Conservation (phyloP, 2,113 vertebrate genomes). For the Arenaria interpres region DNA sequence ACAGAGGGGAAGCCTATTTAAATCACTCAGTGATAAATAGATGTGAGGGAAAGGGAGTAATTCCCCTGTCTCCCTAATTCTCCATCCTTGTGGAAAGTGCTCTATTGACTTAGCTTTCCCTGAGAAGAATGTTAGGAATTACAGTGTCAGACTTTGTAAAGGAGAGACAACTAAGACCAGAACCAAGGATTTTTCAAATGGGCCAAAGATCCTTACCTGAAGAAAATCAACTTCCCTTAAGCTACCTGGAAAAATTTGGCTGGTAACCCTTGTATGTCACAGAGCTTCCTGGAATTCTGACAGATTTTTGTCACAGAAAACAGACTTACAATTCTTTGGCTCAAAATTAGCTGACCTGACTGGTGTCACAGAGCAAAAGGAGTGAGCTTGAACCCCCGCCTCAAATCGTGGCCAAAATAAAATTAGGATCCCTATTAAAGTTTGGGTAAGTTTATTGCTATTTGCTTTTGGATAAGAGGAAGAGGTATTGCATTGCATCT, state of each 20-base stretch:
- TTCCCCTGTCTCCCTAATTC: background rate
- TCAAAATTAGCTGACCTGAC: background rate
- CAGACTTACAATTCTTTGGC: background rate
- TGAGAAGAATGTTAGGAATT: background rate
- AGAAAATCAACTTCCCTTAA: background rate
- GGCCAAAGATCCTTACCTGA: background rate
- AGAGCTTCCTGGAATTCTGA: background rate
- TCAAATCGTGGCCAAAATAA: background rate
- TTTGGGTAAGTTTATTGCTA: background rate
- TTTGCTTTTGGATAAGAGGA: background rate
- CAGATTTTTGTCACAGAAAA: background rate
- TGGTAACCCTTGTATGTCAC: background rate
- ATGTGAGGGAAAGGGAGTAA: background rate
- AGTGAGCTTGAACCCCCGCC: background rate
- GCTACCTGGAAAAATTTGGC: background rate
- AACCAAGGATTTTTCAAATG: background rate
- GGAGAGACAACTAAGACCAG: background rate
- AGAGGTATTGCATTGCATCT: background rate
- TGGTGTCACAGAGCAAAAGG: background rate
- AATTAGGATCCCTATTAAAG: background rate
- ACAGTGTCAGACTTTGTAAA: background rate
- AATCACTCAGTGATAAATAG: background rate
- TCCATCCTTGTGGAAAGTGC: background rate
- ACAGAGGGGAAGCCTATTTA: background rate
- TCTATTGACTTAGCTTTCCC: background rate